Evolutionary conservation across 2,797 vertebrate genomes (phyloP), one percentile per base, ranked within the genome.

Genomic region (Gastrophryne carolinensis): DNA sequence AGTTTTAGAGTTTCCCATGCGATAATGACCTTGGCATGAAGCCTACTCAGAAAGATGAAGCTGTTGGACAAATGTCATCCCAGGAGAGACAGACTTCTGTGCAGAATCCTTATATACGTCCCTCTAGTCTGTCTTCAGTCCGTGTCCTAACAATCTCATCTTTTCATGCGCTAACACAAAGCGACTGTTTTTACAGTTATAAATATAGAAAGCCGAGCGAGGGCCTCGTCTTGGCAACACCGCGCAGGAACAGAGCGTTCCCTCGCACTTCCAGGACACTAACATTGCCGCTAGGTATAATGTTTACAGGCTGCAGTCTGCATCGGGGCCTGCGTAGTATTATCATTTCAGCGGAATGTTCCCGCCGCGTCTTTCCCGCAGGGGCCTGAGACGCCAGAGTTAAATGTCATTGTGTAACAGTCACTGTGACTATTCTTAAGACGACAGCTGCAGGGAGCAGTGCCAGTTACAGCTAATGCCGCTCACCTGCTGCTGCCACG

Each of bases 231-330:
- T 75, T 67, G 41, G 72, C 63, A 75, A 17, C 23, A 30, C 1
- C 11, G n/a, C 9, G n/a, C 11, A 17, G 49, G 74, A 77, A 77
- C 74, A 77, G 70, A 29, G 57, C 32, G 67, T 77, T 71, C 74
- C 30, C 34, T 69, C 11, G 34, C 39, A 62, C 10, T 19, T 49
- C 41, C 12, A 35, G 66, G 53, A 63, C 26, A 47, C 64, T 56
- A 63, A 44, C 74, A 49, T 6, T 12, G 5, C 39, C 41, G 60
- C 54, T 75, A 61, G 60, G 53, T 62, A 54, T 24, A 53, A 32
- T 17, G 19, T 66, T 11, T 50, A 23, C n/a, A 17, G 47, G 13
- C 24, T 41, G 27, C 24, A 30, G 12, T 52, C 63, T 56, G 72
- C 50, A 75, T 3, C 24, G 29, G 49, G 23, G 70, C 74, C 10